Base-by-base conservation (phyloP, 2,113 vertebrate genomes). In the Gambusia holbrooki region DNA sequence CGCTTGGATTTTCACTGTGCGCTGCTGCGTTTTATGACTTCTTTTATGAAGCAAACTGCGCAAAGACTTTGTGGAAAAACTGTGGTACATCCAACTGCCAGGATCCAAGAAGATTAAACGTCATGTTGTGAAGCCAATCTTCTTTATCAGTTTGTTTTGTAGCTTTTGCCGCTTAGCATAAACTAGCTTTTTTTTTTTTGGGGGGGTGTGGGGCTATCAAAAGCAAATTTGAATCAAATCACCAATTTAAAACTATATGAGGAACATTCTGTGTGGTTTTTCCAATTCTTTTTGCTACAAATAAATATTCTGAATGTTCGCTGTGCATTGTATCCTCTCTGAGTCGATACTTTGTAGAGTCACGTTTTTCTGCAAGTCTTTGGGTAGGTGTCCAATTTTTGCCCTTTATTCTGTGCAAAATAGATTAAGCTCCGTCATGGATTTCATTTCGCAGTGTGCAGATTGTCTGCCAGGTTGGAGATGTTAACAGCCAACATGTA, bases 21-120 rank as follows among this genome's bases (percentile, higher is more conserved):
- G 78, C 58, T 71, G 67, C 66, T 28, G 68, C 4, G 6, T 84
- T 89, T 90, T 90, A 90, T 62, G 2, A 84, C 77, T 48, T 83
- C 73, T 91, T 91, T 90, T 88, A 89, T 80, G 71, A 88, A 85
- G 81, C 79, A 45, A 76, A 84, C 79, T 86, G 77, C 76, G 25
- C 9, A 58, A 67, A 79, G 66, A 79, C 70, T 35, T 78, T 61
- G 77, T 87, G 85, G 87, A 82, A 85, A 85, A 86, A 81, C 84
- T 17, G 66, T 80, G 82, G 84, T 77, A 32, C 69, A 80, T 90
- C 80, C 79, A 84, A 58, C 61, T 81, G 29, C 42, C 76, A 79
- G 74, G 64, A 74, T 71, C 80, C 73, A 54, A 5, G 58, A 80
- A 65, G 45, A 42, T 27, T 37, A 5, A 76, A 72, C 66, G 60